Percentiles rank a stretch among this genome's conserved stretches.
These are phyloP conservation scores for Halcyon malimbica DNA, from an alignment of 2,113 vertebrate species.

Conservation along the genomic window DNA sequence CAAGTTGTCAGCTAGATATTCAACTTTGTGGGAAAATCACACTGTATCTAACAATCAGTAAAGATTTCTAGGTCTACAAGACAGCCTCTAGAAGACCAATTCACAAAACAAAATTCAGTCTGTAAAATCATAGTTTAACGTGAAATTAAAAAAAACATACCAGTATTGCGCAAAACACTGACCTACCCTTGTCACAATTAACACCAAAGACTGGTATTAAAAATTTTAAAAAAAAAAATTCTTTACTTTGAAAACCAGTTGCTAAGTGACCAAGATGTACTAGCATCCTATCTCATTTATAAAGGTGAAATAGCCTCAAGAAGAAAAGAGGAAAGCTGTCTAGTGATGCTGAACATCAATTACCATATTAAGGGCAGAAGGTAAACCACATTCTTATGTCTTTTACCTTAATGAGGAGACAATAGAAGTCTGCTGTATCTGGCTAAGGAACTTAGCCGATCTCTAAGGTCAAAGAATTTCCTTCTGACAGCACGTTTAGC, in stretches of 20 bases:
- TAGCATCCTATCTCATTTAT: not conserved
- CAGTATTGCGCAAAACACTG: not conserved
- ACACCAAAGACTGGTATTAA: not conserved
- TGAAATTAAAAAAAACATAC: not conserved
- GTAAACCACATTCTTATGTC: not conserved
- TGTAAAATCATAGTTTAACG: not conserved
- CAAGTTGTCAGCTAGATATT: not conserved
- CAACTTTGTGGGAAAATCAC: not conserved
- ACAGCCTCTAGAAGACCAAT: not conserved
- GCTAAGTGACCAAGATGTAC: not conserved
- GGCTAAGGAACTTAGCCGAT: not conserved
- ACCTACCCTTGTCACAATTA: not conserved
- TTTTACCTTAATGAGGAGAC: not conserved
- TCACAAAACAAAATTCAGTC: not conserved
- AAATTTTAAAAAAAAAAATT: not conserved
- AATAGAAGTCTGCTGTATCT: not conserved
- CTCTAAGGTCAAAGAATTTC: not conserved
- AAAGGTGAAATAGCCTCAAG: not conserved
- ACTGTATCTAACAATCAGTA: not conserved
- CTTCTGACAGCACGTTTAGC: not conserved
- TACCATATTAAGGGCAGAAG: not conserved
- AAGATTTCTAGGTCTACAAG: not conserved
- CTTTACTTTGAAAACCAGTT: not conserved
- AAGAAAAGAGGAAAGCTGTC: not conserved
- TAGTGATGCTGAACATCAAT: not conserved